Evolutionary conservation across 2,113 vertebrate species (phyloP).

Genomic region (Scomber scombrus): DNA sequence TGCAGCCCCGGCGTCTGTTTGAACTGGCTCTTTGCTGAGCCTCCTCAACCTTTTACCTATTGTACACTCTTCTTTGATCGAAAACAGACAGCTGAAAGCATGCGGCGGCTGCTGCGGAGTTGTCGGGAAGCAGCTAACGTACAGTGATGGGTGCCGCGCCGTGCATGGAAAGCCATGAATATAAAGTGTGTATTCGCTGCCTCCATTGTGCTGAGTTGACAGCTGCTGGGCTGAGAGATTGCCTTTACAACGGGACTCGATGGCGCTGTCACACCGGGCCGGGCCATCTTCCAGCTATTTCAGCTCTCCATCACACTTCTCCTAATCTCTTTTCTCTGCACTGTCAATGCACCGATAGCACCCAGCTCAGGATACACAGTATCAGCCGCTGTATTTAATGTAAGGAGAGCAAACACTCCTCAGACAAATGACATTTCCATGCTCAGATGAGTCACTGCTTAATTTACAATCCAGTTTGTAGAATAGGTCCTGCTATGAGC

Average conservation of each 20-base stretch:
- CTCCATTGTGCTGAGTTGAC: slow-evolving; percentile 72
- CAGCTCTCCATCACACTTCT: slow-evolving; percentile 50
- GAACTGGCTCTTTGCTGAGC: slow-evolving; percentile 11
- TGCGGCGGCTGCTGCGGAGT: not conserved
- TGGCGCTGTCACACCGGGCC: slow-evolving; percentile 53
- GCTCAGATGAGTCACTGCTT: slow-evolving; percentile 43
- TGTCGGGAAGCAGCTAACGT: slow-evolving; percentile 34
- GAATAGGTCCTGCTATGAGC: slow-evolving; percentile 21
- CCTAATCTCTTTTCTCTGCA: slow-evolving; percentile 70
- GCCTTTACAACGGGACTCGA: slow-evolving; percentile 55
- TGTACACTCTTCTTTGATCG: slow-evolving; percentile 16
- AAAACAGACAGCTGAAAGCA: slow-evolving; percentile 19
- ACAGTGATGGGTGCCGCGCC: slow-evolving; percentile 31
- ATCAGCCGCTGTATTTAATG: slow-evolving; percentile 59
- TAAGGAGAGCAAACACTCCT: slow-evolving; percentile 48
- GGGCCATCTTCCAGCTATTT: slow-evolving; percentile 63
- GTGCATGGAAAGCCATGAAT: slow-evolving; percentile 67
- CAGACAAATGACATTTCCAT: slow-evolving; percentile 49
- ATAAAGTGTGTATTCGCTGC: slow-evolving; percentile 60
- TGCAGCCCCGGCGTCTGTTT: slow-evolving; percentile 3
- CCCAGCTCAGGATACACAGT: slow-evolving; percentile 17
- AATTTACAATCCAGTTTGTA: slow-evolving; percentile 40
- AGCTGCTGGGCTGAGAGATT: slow-evolving; percentile 70
- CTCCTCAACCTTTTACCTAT: slow-evolving; percentile 19
- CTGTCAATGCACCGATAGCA: slow-evolving; percentile 38